A percentile compares a stretch with the other conserved stretches of the same genome.
Conservation (phyloP, 2,888 invertebrate genomes). For the Tryphoninae sp. region DNA sequence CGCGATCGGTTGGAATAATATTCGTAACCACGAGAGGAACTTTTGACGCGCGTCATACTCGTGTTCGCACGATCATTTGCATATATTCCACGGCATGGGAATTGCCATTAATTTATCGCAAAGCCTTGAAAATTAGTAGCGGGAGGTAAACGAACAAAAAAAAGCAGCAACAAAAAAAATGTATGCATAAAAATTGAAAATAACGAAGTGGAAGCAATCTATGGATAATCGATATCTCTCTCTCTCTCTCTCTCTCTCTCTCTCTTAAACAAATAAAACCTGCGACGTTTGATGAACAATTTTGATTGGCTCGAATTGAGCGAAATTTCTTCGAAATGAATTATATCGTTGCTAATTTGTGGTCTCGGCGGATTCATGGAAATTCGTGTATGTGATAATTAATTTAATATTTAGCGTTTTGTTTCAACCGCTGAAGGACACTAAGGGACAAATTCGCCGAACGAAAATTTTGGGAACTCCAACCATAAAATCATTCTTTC, state of each 20-base stretch:
- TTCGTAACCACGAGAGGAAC: conserved; percentile 15
- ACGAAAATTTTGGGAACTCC: conserved; percentile 41
- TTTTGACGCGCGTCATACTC: conserved; percentile 49
- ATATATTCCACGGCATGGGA: conserved; percentile 61
- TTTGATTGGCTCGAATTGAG: background rate
- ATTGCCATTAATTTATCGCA: conserved; percentile 57
- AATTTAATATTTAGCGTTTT: background rate
- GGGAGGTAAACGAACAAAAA: conserved; percentile 17
- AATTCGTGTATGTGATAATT: background rate
- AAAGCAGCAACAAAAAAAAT: background rate
- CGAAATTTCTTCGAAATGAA: background rate
- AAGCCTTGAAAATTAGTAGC: conserved; percentile 52
- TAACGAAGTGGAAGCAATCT: background rate
- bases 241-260: no score
- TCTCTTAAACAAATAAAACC: background rate
- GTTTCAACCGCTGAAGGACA: background rate
- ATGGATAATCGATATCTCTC: background rate
- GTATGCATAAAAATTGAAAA: background rate
- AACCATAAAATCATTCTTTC: conserved; percentile 44
- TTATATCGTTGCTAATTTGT: background rate
- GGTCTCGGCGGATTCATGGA: no score
- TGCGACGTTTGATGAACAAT: background rate
- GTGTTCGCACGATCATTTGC: conserved; percentile 50
- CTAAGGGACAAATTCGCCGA: conserved; percentile 43
- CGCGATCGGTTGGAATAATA: conserved; percentile 19